Conservation (phyloP, 2,888 invertebrate genomes). For the Caenorhabditis sp. region DNA sequence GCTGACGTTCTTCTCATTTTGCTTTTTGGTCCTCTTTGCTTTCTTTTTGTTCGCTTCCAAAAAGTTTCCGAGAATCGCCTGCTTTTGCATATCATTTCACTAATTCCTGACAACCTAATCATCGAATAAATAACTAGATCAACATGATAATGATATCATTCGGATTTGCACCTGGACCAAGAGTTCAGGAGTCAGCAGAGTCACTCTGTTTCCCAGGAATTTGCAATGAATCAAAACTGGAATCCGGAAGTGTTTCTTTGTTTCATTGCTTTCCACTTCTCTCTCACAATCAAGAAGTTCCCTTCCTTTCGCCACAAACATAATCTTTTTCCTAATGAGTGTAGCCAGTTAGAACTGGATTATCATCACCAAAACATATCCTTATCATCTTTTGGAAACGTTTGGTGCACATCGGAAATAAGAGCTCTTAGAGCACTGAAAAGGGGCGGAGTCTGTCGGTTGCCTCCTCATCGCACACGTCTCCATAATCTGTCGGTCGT, state of each 20-base stretch:
- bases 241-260: slow-evolving; percentile 23
- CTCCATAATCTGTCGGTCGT: slow-evolving; percentile 45
- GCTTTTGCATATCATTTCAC: not conserved
- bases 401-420: not conserved
- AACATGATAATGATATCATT: slow-evolving; percentile 37
- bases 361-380: slow-evolving; percentile 27
- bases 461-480: slow-evolving; percentile 28
- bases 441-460: slow-evolving; percentile 17
- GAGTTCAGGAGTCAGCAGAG: not conserved
- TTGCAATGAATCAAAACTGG: slow-evolving; percentile 5
- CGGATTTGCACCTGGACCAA: slow-evolving; percentile 17
- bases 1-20: slow-evolving; percentile 44
- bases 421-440: slow-evolving; percentile 10
- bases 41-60: slow-evolving; percentile 10
- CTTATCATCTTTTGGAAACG: slow-evolving; percentile 25
- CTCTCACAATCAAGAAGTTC: not conserved
- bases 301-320: not conserved
- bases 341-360: slow-evolving; percentile 31
- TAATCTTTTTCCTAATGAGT: slow-evolving; percentile 23
- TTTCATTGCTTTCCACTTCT: slow-evolving; percentile 34
- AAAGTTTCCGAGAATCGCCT: slow-evolving; percentile 4
- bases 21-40: slow-evolving; percentile 40
- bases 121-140: slow-evolving; percentile 38
- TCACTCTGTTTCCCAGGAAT: not conserved
- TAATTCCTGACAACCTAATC: not conserved